A percentile compares a stretch with the other conserved stretches of the same genome.
These are phyloP conservation scores for Fragum sueziense DNA, from an alignment of 2,888 invertebrate species.

Conservation along the genomic window DNA sequence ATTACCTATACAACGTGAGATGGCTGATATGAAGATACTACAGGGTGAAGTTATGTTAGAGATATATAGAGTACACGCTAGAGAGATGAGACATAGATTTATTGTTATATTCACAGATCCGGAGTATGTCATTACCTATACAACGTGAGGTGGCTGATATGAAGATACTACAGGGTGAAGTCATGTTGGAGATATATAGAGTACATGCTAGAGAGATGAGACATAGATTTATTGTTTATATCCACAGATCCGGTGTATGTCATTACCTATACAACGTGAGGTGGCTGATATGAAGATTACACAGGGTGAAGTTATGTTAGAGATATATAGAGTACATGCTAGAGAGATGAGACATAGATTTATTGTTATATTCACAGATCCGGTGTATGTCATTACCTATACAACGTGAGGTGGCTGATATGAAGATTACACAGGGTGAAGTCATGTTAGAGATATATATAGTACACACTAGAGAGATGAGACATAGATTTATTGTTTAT, in stretches of 20 bases:
- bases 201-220: slow-evolving; percentile 73
- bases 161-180: slow-evolving; percentile 72
- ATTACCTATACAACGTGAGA: slow-evolving; percentile 77
- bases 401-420: slow-evolving; percentile 77
- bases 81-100: slow-evolving; percentile 68
- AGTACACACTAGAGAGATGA: slow-evolving; percentile 71
- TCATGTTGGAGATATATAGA: slow-evolving; percentile 77
- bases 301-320: slow-evolving; percentile 75
- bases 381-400: slow-evolving; percentile 74
- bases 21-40: slow-evolving; percentile 73
- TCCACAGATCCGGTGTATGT: slow-evolving; percentile 71
- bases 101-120: slow-evolving; percentile 72
- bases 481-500: too few relatives aligned
- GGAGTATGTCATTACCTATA: slow-evolving; percentile 73
- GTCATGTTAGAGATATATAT: slow-evolving; percentile 77
- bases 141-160: slow-evolving; percentile 77
- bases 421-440: slow-evolving; percentile 72
- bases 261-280: slow-evolving; percentile 78
- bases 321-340: slow-evolving; percentile 73
- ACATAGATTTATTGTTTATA: slow-evolving; percentile 65
- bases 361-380: too few relatives aligned
- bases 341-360: slow-evolving; percentile 68
- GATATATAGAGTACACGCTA: slow-evolving; percentile 71
- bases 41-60: slow-evolving; percentile 76
- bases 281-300: slow-evolving; percentile 74